Conservation (phyloP, 1,140 invertebrate genomes). For the Micrasema minimum region DNA sequence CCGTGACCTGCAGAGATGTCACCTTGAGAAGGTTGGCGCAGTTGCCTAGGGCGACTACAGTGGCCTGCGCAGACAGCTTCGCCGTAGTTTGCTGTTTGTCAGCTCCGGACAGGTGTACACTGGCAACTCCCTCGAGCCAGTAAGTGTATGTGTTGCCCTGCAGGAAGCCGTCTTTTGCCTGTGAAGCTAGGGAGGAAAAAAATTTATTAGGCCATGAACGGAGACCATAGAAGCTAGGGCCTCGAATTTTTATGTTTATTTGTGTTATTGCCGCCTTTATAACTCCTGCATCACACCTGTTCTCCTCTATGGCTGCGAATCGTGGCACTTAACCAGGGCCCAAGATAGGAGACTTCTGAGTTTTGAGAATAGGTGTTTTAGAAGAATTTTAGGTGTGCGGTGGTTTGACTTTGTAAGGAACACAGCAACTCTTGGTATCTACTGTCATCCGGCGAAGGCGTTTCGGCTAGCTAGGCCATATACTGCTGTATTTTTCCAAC, state of each 20-base stretch:
- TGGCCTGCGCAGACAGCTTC: conserved; percentile 65
- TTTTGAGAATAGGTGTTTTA: no score
- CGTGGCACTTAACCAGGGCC: no score
- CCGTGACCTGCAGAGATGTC: conserved; percentile 63
- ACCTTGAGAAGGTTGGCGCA: conserved; percentile 67
- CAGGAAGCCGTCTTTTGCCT: conserved; percentile 55
- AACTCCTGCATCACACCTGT: no score
- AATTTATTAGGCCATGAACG: background rate
- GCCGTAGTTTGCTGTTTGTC: conserved; percentile 66
- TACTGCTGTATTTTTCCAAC: no score
- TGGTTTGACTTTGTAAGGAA: no score
- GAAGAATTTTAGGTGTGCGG: no score
- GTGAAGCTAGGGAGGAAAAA: conserved; percentile 51
- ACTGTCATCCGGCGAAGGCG: no score
- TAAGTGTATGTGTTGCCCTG: conserved; percentile 62
- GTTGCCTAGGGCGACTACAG: conserved; percentile 64
- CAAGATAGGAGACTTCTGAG: background rate
- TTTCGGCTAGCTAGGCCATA: no score
- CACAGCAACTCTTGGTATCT: no score
- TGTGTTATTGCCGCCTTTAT: background rate
- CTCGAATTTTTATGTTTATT: background rate
- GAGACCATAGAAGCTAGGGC: background rate
- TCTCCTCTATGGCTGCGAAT: no score
- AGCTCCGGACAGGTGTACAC: conserved; percentile 59
- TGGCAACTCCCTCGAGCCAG: conserved; percentile 60